Evolutionary conservation across 37 sponge, comb jelly and placozoan genomes (phyloP).

Genomic region (Petrosia ficiformis): DNA sequence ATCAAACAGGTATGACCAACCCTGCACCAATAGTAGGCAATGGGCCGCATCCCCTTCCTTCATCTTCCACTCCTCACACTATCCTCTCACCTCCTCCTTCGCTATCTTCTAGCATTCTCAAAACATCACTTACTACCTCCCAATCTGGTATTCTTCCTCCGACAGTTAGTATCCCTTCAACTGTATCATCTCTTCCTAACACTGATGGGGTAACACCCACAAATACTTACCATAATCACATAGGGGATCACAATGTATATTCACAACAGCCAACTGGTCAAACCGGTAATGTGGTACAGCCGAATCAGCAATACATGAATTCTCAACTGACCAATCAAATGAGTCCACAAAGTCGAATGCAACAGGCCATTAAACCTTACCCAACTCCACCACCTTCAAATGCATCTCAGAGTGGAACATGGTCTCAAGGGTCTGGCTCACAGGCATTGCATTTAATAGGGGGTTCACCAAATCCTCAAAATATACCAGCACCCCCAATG

Average conservation of each 20-base stretch:
- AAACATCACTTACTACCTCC: neutral
- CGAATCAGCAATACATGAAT: neutral
- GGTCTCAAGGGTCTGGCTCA: neutral
- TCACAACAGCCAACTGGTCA: neutral
- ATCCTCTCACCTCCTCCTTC: slow-evolving; percentile 3
- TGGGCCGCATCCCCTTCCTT: neutral
- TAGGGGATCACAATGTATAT: neutral
- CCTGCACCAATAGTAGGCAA: neutral
- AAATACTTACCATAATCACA: neutral
- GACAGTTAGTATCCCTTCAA: neutral
- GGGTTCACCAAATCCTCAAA: neutral
- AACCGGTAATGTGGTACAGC: neutral
- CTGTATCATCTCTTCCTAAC: neutral
- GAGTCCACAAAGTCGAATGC: neutral
- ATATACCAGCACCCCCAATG: slow-evolving; percentile 7
- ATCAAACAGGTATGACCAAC: neutral
- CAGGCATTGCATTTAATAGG: slow-evolving; percentile 10
- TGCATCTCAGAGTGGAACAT: neutral
- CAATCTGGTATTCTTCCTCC: neutral
- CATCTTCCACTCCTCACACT: neutral
- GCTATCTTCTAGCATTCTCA: neutral
- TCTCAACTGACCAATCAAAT: neutral
- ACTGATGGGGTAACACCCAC: neutral
- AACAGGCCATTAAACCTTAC: neutral
- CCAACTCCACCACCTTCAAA: neutral